Percentiles rank a stretch among this genome's conserved stretches.
Conservation (phyloP, 1,140 invertebrate genomes). For the Goniozus legneri region DNA sequence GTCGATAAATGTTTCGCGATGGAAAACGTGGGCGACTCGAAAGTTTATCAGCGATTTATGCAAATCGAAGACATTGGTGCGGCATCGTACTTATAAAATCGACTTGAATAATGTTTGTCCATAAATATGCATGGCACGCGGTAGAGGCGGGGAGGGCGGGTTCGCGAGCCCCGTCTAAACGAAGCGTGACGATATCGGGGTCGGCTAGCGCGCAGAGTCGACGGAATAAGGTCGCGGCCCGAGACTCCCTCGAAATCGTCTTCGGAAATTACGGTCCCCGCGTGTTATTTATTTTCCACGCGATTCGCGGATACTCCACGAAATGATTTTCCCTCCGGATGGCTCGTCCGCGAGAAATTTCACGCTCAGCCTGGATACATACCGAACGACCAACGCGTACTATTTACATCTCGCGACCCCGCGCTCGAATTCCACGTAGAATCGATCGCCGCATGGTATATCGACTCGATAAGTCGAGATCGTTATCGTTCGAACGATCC, state of each 20-base stretch:
- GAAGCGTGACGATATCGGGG: slow-evolving; percentile 40
- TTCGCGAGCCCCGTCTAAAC: slow-evolving; percentile 12
- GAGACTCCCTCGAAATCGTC: slow-evolving; percentile 7
- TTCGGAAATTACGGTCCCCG: no score
- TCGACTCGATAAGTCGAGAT: no score
- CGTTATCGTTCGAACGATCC: no score
- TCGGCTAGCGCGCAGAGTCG: slow-evolving; percentile 20
- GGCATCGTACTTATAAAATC: slow-evolving; percentile 39
- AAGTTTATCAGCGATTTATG: slow-evolving; percentile 35
- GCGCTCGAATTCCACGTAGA: no score
- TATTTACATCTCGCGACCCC: no score
- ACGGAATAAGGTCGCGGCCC: slow-evolving; percentile 26
- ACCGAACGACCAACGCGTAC: no score
- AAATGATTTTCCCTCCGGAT: no score
- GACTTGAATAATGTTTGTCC: slow-evolving; percentile 40
- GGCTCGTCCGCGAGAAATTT: no score
- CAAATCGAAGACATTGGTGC: slow-evolving; percentile 29
- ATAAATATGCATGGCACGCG: slow-evolving; percentile 41
- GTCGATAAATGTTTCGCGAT: slow-evolving; percentile 17
- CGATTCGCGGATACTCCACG: no score
- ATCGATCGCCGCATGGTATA: no score
- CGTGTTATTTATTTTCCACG: no score
- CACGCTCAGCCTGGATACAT: no score
- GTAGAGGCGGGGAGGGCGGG: slow-evolving; percentile 4
- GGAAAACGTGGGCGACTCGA: slow-evolving; percentile 20